Base-by-base conservation (phyloP, 1,140 invertebrate species). In the Cotesia glomerata region DNA sequence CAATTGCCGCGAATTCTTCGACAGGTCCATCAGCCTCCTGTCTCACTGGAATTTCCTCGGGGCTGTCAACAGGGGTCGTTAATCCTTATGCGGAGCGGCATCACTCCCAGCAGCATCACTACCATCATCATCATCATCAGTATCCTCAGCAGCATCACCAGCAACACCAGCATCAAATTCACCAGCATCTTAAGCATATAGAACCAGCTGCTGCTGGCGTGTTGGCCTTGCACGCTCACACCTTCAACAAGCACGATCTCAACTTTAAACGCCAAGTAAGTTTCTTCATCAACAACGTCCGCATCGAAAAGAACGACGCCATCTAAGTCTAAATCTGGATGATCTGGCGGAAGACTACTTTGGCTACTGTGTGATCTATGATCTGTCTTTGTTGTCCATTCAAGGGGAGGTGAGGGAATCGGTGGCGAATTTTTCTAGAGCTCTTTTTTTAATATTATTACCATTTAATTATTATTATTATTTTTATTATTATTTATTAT, bases 201-300 rank as follows among this genome's bases (percentile, higher is more conserved):
- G 85, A 86, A 72, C 83, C 85, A 79, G 85, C 89, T 82, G 82
- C 88, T 81, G 86, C 86, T 80, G 85, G 84, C 54, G 82, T 80
- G 8, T 74, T 84, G 35, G 83, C 80, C 18, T 76, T 85, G 13
- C 82, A 84, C 73, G 81, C 85, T 77, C 90, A 89, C 81, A 87
- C 88, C 82, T 89, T 89, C 89, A 88, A 89, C 88, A 90, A 90
- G 85, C 87, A 89, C 87, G 90, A 90, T 77, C 70, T 83, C 81
- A 89, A 89, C 89, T 91, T 91, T 88, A 92, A 91, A 89, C 91
- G 91, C 85, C 91, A 93, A 93, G 92, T 93, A 93, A 93, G 92
- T 93, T 92, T 91, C 90, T 89, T 91, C 88, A 91, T 91, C 87
- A 90, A 92, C 91, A 91, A 92, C 89, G 91, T 91, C 84, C 90